Evolutionary conservation across 2,888 invertebrate species (phyloP).

Genomic region (Agrenia bidenticulata): DNA sequence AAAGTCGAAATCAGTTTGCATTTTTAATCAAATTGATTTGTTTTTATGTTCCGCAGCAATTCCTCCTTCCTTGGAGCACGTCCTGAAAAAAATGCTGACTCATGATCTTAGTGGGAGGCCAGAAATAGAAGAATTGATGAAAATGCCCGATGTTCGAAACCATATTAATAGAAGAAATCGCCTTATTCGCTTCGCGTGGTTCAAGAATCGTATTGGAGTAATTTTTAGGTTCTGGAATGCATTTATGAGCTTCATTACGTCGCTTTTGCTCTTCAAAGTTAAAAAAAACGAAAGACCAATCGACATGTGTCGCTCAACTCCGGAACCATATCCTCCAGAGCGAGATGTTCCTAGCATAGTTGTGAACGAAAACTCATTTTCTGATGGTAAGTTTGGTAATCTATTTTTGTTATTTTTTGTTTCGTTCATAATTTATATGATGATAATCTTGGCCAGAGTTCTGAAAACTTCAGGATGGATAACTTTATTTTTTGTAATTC

Average conservation of each 20-base stretch:
- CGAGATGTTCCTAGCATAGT: slow-evolving; percentile 40
- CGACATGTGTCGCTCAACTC: slow-evolving; percentile 35
- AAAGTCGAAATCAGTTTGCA: no score
- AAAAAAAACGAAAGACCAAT: slow-evolving; percentile 21
- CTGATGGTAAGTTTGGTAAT: slow-evolving; percentile 42
- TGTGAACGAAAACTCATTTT: slow-evolving; percentile 48
- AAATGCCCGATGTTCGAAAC: slow-evolving; percentile 56
- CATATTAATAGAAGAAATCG: slow-evolving; percentile 38
- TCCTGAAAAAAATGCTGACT: slow-evolving; percentile 63
- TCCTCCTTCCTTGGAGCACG: slow-evolving; percentile 60
- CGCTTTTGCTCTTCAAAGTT: slow-evolving; percentile 35
- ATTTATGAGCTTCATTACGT: slow-evolving; percentile 40
- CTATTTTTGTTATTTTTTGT: background rate
- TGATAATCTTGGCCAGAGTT: slow-evolving; percentile 14
- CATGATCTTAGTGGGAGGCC: slow-evolving; percentile 61
- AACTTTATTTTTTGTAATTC: background rate
- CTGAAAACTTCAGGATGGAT: slow-evolving; percentile 4
- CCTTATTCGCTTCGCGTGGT: slow-evolving; percentile 34
- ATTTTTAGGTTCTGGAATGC: slow-evolving; percentile 33
- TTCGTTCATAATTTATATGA: background rate
- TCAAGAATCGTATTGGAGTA: slow-evolving; percentile 30
- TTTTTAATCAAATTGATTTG: background rate
- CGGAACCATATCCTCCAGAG: slow-evolving; percentile 36
- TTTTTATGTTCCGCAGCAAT: slow-evolving; percentile 54
- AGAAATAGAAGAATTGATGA: slow-evolving; percentile 61